Conservation (phyloP, 1,140 invertebrate species). For the Oedothorax gibbosus region DNA sequence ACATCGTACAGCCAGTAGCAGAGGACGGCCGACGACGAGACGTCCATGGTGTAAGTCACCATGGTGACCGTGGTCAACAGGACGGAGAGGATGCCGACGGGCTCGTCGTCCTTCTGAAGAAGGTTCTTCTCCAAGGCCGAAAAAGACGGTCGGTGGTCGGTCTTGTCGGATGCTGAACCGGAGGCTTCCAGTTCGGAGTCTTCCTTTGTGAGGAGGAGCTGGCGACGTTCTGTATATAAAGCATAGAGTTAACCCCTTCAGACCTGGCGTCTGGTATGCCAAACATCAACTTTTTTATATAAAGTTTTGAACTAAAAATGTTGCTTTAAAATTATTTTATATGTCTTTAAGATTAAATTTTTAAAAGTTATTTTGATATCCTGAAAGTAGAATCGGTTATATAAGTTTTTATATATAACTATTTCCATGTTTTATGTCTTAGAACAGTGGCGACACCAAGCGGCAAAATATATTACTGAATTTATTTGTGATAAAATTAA, state of each 20-base stretch:
- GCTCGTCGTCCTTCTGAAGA: slow-evolving; percentile 16
- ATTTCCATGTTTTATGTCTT: no score
- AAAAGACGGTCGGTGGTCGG: slow-evolving; percentile 22
- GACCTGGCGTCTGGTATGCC: no score
- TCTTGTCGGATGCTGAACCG: not conserved
- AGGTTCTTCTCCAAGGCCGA: not conserved
- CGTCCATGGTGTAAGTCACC: slow-evolving; percentile 55
- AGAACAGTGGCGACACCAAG: no score
- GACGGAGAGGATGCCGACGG: not conserved
- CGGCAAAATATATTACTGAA: no score
- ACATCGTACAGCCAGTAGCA: slow-evolving; percentile 62
- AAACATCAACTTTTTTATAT: no score
- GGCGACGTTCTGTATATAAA: not conserved
- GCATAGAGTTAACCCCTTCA: not conserved
- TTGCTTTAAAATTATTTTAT: no score
- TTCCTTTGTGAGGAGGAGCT: not conserved
- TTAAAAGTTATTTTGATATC: no score
- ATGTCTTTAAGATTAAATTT: no score
- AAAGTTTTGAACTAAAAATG: no score
- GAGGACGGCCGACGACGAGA: slow-evolving; percentile 58
- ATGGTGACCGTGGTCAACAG: slow-evolving; percentile 57
- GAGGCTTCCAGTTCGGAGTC: not conserved
- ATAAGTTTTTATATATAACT: no score
- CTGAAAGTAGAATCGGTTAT: no score
- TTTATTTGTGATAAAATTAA: no score